Evolutionary conservation across 2,113 vertebrate species (phyloP).

Genomic region (Athene noctua): DNA sequence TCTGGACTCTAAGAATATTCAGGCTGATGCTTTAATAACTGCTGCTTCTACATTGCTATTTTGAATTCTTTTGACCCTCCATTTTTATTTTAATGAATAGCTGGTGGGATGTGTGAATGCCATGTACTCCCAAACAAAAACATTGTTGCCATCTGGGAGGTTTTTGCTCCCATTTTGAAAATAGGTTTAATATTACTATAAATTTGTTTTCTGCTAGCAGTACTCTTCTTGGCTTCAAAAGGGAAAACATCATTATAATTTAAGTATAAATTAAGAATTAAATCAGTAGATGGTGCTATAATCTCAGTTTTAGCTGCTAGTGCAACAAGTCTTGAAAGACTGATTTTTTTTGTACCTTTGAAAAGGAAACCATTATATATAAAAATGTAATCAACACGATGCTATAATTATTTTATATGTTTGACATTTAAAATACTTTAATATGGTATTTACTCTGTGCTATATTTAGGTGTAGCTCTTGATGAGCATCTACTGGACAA

Average conservation of each 20-base stretch:
- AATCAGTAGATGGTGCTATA: conserved; percentile 78
- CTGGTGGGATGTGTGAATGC: background rate
- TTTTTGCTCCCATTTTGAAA: background rate
- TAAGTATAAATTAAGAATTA: conserved; percentile 14
- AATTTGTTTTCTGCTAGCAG: background rate
- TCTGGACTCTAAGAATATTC: background rate
- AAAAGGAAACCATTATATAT: background rate
- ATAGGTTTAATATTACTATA: background rate
- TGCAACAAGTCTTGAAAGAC: background rate
- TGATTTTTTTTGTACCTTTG: background rate
- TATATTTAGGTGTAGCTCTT: background rate
- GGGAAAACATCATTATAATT: background rate
- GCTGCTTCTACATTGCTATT: background rate
- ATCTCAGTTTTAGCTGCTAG: conserved; percentile 63
- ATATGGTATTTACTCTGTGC: background rate
- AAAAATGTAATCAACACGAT: conserved; percentile 10
- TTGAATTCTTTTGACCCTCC: background rate
- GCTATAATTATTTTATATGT: conserved; percentile 21
- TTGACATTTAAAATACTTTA: conserved; percentile 46
- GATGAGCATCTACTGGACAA: conserved; percentile 21
- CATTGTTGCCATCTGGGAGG: background rate
- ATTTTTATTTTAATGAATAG: background rate
- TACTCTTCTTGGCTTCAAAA: background rate
- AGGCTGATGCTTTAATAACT: background rate
- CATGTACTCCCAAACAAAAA: background rate